Conservation (phyloP, 2,888 invertebrate species). For the Phoenoteleia sp. region DNA sequence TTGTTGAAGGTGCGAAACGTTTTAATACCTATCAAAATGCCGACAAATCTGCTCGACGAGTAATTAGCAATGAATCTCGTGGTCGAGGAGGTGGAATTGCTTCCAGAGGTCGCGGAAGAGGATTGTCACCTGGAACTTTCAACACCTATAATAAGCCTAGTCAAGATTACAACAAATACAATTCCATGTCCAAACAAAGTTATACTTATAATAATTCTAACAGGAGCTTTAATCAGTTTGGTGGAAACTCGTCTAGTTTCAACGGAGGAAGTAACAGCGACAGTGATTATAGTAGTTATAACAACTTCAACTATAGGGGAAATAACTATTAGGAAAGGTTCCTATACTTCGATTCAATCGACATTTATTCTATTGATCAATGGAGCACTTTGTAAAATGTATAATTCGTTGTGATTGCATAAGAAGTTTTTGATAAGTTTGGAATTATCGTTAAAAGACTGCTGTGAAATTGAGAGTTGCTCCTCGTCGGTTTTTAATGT, state of each 20-base stretch:
- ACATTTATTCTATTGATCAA: background rate
- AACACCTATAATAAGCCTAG: slow-evolving; percentile 51
- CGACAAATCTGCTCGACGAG: slow-evolving; percentile 53
- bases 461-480: too few species aligned
- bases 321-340: slow-evolving; percentile 36
- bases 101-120: slow-evolving; percentile 66
- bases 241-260: slow-evolving; percentile 16
- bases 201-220: slow-evolving; percentile 49
- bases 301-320: slow-evolving; percentile 35
- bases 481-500: too few species aligned
- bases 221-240: slow-evolving; percentile 55
- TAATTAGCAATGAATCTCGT: slow-evolving; percentile 52
- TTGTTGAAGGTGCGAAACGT: slow-evolving; percentile 65
- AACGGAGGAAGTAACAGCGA: slow-evolving; percentile 7
- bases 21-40: slow-evolving; percentile 45
- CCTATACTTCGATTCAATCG: background rate
- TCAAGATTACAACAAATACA: slow-evolving; percentile 66
- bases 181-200: slow-evolving; percentile 32
- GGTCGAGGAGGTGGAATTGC: slow-evolving; percentile 69
- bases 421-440: too few species aligned
- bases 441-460: too few species aligned
- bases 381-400: slow-evolving; percentile 16
- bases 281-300: slow-evolving; percentile 38
- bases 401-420: too few species aligned
- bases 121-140: slow-evolving; percentile 39